Conservation (phyloP, 2,113 vertebrate genomes). For the Phaethon lepturus region DNA sequence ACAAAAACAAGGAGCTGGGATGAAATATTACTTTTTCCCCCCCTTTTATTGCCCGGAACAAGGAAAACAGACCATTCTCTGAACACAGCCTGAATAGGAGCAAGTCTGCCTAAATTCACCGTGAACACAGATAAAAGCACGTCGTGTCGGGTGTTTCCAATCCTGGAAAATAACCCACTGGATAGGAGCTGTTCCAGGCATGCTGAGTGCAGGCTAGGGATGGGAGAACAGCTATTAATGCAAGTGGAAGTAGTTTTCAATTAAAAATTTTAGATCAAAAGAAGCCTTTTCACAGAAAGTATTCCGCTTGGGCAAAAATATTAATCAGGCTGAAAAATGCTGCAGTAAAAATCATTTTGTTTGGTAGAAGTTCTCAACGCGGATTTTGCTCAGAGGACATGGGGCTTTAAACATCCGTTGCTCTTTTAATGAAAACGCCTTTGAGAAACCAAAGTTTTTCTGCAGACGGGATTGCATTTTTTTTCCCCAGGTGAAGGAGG, state of each 20-base stretch:
- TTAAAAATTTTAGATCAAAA: slow-evolving; percentile 32
- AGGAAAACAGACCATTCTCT: background rate
- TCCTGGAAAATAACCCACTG: background rate
- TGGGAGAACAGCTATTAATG: background rate
- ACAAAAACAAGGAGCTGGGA: background rate
- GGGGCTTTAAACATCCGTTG: background rate
- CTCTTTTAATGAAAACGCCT: background rate
- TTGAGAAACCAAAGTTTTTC: background rate
- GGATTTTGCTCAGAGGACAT: background rate
- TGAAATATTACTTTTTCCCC: background rate
- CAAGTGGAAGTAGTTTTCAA: background rate
- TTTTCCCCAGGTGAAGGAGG: background rate
- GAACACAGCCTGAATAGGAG: background rate
- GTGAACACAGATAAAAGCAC: background rate
- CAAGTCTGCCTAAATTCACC: background rate
- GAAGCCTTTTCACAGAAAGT: background rate
- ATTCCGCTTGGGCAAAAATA: background rate
- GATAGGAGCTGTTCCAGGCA: background rate
- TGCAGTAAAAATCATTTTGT: background rate
- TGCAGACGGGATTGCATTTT: background rate
- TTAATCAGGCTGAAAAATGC: background rate
- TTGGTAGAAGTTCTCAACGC: background rate
- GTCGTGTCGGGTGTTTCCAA: background rate
- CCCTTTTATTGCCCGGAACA: background rate
- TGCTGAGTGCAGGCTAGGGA: background rate